Conservation (phyloP, 1,140 invertebrate genomes). For the Lethrus apterus region DNA sequence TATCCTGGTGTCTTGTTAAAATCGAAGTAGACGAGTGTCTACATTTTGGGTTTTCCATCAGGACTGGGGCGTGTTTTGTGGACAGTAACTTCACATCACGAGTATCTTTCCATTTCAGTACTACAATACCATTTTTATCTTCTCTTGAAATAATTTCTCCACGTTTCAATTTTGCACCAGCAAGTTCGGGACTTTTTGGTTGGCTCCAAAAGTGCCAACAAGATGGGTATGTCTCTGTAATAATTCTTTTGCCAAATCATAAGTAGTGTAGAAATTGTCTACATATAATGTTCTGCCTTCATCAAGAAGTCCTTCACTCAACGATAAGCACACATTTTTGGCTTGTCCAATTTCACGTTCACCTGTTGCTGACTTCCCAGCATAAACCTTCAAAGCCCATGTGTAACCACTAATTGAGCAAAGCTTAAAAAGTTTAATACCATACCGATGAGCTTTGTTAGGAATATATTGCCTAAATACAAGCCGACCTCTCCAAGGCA, state of each 20-base stretch:
- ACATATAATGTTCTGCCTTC: conserved; percentile 27
- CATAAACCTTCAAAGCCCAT: conserved; percentile 23
- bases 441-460: conserved; percentile 31
- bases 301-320: conserved; percentile 20
- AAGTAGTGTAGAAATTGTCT: conserved; percentile 31
- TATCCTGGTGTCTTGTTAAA: no score
- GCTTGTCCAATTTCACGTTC: conserved; percentile 8
- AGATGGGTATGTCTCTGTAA: conserved; percentile 27
- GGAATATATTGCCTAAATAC: conserved; percentile 32
- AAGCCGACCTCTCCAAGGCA: conserved; percentile 32
- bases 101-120: conserved; percentile 43
- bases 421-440: conserved; percentile 31
- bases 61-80: conserved; percentile 33
- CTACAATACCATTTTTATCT: conserved; percentile 37
- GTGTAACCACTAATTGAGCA: conserved; percentile 21
- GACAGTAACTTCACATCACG: conserved; percentile 39
- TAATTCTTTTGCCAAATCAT: conserved; percentile 25
- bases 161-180: conserved; percentile 36
- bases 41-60: neutral
- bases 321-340: conserved; percentile 22
- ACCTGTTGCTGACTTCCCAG: conserved; percentile 15
- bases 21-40: no score
- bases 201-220: conserved; percentile 25
- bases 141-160: conserved; percentile 36
- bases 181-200: conserved; percentile 27